Evolutionary conservation across 2,797 vertebrate species (phyloP).

Genomic region (Myiotriccus ornatus): DNA sequence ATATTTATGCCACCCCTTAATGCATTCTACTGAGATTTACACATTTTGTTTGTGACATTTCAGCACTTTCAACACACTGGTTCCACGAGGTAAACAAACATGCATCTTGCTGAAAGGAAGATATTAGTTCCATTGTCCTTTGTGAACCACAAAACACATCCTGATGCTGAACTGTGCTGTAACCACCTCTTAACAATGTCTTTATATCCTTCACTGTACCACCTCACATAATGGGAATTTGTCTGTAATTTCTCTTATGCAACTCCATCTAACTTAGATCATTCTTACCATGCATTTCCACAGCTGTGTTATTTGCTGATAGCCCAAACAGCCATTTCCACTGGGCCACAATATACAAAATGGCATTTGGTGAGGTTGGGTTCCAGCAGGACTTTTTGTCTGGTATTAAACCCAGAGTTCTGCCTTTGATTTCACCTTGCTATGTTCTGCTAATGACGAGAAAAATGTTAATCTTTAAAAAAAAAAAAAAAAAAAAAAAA

Average conservation of each 20-base stretch:
- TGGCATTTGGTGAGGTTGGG: background rate
- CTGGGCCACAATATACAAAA: background rate
- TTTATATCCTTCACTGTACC: background rate
- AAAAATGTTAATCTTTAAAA: background rate
- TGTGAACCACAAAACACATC: background rate
- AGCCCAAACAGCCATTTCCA: background rate
- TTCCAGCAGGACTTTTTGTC: background rate
- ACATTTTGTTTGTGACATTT: background rate
- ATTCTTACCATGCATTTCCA: background rate
- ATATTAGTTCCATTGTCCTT: background rate
- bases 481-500: background rate
- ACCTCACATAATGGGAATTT: background rate
- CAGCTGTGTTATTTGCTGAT: background rate
- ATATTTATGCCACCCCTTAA: background rate
- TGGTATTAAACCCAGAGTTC: background rate
- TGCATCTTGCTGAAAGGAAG: background rate
- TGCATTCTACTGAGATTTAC: background rate
- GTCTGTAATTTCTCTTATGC: background rate
- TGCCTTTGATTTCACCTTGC: background rate
- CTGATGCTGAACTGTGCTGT: background rate
- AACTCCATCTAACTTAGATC: background rate
- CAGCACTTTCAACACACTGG: background rate
- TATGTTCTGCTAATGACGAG: background rate
- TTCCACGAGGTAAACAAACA: background rate
- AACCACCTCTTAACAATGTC: accelerated